Percentiles rank a stretch among this genome's conserved stretches.
phyloP scores from a whole-genome alignment of 2,113 vertebrate species.

The Pelusios castaneus region DNA sequence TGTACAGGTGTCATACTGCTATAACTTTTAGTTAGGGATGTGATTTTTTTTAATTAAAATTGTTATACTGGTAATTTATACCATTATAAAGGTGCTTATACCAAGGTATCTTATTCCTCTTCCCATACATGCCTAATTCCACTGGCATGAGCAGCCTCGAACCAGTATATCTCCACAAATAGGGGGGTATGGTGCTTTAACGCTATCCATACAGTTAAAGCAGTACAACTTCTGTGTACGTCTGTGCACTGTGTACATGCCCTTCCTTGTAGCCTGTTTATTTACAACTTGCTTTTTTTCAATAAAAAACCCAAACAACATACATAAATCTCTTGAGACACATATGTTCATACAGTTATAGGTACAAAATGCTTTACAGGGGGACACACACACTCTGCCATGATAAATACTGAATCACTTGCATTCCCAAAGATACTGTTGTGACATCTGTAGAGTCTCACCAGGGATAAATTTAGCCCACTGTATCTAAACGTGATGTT shows the following conservation, averaged over 20 bases:
- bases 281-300: neutral
- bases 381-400: too few species aligned
- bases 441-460: neutral
- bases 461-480: neutral
- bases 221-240: neutral
- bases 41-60: neutral
- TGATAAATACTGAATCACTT: neutral
- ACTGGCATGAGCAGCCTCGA: neutral
- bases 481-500: neutral
- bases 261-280: neutral
- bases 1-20: neutral
- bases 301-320: neutral
- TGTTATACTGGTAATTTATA: neutral
- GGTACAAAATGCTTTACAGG: neutral
- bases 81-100: neutral
- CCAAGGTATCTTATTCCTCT: neutral
- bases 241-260: neutral
- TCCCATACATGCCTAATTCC: neutral
- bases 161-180: accelerated
- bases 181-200: neutral
- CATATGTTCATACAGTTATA: neutral
- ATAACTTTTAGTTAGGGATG: neutral
- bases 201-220: neutral
- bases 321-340: neutral
- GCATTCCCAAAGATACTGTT: neutral